These are phyloP conservation scores for Capitella teleta DNA, from an alignment of 1,140 invertebrate species.

Conservation along the genomic window DNA sequence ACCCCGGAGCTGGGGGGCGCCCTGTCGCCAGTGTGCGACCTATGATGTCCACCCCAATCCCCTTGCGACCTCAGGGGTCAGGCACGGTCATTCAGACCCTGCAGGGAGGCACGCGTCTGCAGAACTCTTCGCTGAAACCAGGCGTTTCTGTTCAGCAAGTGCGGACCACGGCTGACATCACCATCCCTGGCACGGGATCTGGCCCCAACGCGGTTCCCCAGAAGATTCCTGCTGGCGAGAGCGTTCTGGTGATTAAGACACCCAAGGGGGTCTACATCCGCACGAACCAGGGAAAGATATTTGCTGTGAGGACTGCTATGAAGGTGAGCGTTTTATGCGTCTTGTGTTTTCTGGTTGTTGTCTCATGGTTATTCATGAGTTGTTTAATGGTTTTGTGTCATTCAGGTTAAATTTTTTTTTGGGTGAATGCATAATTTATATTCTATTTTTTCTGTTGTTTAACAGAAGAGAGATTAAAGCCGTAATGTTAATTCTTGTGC, in stretches of 20 bases:
- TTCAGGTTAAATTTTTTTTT: too few species aligned
- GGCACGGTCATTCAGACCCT: slow-evolving; percentile 9
- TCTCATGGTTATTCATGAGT: too few species aligned
- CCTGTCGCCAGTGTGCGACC: slow-evolving; percentile 49
- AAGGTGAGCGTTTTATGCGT: too few species aligned
- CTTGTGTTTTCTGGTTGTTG: too few species aligned
- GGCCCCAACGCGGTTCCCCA: slow-evolving; percentile 58
- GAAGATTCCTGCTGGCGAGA: slow-evolving; percentile 80
- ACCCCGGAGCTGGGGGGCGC: slow-evolving; percentile 16
- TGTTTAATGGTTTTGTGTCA: too few species aligned
- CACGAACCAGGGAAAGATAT: slow-evolving; percentile 87
- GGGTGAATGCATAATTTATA: too few species aligned
- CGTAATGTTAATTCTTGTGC: too few species aligned
- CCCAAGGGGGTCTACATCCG: slow-evolving; percentile 93
- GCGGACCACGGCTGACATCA: slow-evolving; percentile 79
- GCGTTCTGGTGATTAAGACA: slow-evolving; percentile 85
- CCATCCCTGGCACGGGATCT: slow-evolving; percentile 66
- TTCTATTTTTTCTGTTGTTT: too few species aligned
- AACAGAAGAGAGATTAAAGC: too few species aligned
- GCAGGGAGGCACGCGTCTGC: background rate
- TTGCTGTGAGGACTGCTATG: slow-evolving; percentile 64
- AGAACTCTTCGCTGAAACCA: slow-evolving; percentile 48
- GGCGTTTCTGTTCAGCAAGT: slow-evolving; percentile 90
- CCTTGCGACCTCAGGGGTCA: slow-evolving; percentile 19
- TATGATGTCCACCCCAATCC: slow-evolving; percentile 44